phyloP scores from a whole-genome alignment of 92 coral and sea anemone species.

The Plumapathes pennacea region DNA sequence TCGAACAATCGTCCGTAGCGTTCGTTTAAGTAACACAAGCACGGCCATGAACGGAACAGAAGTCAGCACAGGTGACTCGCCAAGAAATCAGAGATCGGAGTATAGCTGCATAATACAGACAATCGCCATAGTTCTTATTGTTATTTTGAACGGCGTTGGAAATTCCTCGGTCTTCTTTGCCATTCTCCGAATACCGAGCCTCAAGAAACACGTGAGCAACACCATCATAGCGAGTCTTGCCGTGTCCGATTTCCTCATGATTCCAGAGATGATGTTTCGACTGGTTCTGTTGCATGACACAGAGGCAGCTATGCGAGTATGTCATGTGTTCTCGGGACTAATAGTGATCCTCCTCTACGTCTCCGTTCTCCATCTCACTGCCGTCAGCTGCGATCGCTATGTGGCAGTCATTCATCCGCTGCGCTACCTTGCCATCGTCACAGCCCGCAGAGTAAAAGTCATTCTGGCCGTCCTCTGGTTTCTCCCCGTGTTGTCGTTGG shows the following conservation, averaged over 20 bases:
- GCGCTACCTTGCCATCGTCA: conserved; percentile 9
- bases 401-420: conserved; percentile 32
- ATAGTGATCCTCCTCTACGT: conserved; percentile 4
- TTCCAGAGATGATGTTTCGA: conserved; percentile 9
- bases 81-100: no score
- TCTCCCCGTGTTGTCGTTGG: conserved; percentile 19
- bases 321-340: conserved; percentile 9
- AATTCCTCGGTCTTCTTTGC: conserved; percentile 6
- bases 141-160: background rate
- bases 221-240: conserved; percentile 13
- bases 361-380: conserved; percentile 18
- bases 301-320: background rate
- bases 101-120: background rate
- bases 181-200: conserved; percentile 12
- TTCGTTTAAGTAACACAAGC: no score
- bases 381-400: conserved; percentile 42
- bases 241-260: conserved; percentile 6
- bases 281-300: background rate
- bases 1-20: no score
- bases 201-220: conserved; percentile 14
- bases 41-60: no score
- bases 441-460: background rate
- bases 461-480: conserved; percentile 22
- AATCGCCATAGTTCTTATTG: background rate
- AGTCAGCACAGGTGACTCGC: no score